Evolutionary conservation across 2,888 invertebrate species (phyloP), one percentile per base, ranked within the genome.

Genomic region (Mythimna impura): DNA sequence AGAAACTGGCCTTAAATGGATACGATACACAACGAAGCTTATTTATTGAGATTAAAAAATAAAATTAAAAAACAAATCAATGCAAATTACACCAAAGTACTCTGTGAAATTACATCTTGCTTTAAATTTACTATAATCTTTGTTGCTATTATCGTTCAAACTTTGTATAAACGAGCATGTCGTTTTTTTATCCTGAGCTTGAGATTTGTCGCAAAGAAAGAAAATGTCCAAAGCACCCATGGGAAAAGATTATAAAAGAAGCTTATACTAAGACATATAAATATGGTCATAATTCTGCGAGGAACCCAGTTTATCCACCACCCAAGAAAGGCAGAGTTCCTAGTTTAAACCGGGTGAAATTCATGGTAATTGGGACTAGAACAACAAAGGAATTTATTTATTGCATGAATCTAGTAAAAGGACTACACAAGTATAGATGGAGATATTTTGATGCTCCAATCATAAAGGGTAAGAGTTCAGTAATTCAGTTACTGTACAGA

Each of bases 341-440:
- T 17, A 60, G 83, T 54, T 64, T 76, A 64, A 72, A 90, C 20
- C 86, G 87, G 10, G 79, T 90, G 5, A 90, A 91, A 80, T 93
- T 96, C 77, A 93, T 91, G 2, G 82, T 96, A 2, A 89, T 95
- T 65, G 96, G 96, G 12, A 93, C 93, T 77, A 89, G 91, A 86
- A 83, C 93, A 4, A 89, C 92, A 8, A 91, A 92, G 73, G 94
- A 94, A 80, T 96, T 94, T 85, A 93, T 93, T 71, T 92, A 93
- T 71, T 94, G 94, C 66, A 83, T 80, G 30, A 88, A 94, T 66
- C 82, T 95, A 66, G 90, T 93, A 25, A 90, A 89, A 74, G 93
- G 90, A n/a, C 84, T 96, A 52, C 89, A 94, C 76, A 95, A 92
- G 68, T 95, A 94, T 79, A 92, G 91, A 80, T 84, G 86, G 79